These are phyloP conservation scores for Caligus rogercresseyi DNA, from an alignment of 1,140 invertebrate genomes.

Conservation along the genomic window DNA sequence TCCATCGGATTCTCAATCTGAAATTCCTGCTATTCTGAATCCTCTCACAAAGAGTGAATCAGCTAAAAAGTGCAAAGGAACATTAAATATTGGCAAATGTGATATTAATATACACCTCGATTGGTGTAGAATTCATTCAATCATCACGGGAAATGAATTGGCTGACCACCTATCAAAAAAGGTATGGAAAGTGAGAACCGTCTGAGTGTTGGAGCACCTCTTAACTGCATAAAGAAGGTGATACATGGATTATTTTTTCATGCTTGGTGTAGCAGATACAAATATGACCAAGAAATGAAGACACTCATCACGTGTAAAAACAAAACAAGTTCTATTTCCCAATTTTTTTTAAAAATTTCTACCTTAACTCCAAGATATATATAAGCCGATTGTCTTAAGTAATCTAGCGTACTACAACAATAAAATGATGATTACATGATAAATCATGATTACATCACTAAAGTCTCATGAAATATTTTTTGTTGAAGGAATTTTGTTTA, in stretches of 20 bases:
- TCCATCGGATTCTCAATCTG: neutral
- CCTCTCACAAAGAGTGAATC: neutral
- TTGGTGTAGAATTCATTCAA: neutral
- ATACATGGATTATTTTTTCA: neutral
- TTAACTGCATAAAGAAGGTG: neutral
- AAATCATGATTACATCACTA: too few species aligned
- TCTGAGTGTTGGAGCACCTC: neutral
- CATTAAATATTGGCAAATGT: neutral
- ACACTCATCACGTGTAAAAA: neutral
- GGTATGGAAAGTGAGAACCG: neutral
- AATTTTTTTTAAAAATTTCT: too few species aligned
- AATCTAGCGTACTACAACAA: too few species aligned
- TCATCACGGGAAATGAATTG: neutral
- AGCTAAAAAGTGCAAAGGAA: neutral
- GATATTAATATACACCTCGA: neutral
- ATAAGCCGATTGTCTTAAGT: too few species aligned
- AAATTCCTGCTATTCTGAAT: neutral
- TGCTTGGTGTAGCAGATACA: slow-evolving; percentile 9
- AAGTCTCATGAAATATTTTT: too few species aligned
- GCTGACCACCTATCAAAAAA: neutral
- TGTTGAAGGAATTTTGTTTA: too few species aligned
- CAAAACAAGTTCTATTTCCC: too few species aligned
- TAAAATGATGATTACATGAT: too few species aligned
- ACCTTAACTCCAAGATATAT: too few species aligned
- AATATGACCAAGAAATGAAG: slow-evolving; percentile 2